Conservation (phyloP, 2,888 invertebrate species). For the Miltochrista miniata region DNA sequence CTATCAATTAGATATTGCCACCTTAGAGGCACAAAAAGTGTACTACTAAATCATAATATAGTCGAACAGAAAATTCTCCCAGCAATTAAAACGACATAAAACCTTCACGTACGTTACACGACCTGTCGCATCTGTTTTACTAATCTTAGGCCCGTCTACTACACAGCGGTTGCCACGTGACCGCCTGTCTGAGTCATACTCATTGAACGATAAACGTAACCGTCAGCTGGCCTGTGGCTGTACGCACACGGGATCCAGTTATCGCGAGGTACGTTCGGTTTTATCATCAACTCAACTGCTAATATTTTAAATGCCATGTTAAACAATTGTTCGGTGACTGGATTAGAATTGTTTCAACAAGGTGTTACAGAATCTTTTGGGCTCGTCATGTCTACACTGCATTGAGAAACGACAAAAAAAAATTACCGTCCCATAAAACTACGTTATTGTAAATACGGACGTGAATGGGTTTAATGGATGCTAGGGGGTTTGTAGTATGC, state of each 20-base stretch:
- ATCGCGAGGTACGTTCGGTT: slow-evolving; percentile 3
- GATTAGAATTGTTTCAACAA: not conserved
- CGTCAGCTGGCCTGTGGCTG: slow-evolving; percentile 43
- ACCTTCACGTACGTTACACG: not conserved
- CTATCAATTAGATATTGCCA: too few species aligned
- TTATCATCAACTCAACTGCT: slow-evolving; percentile 1
- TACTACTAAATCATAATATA: too few species aligned
- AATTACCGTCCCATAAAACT: too few species aligned
- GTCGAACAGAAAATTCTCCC: too few species aligned
- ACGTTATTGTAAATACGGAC: too few species aligned
- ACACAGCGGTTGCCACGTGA: slow-evolving; percentile 52
- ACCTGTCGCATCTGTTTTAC: slow-evolving; percentile 19
- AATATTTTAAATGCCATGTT: not conserved
- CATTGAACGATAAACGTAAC: slow-evolving; percentile 51
- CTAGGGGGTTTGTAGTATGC: too few species aligned
- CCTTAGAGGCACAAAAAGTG: too few species aligned
- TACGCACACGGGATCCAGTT: slow-evolving; percentile 6
- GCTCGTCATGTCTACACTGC: too few species aligned
- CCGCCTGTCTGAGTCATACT: slow-evolving; percentile 47
- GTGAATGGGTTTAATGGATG: too few species aligned
- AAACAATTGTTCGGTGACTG: not conserved
- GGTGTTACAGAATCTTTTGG: too few species aligned
- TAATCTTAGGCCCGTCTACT: slow-evolving; percentile 35
- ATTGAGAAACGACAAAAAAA: too few species aligned
- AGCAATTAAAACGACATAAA: too few species aligned